phyloP scores from a whole-genome alignment of 2,113 vertebrate species.

The human region DNA sequence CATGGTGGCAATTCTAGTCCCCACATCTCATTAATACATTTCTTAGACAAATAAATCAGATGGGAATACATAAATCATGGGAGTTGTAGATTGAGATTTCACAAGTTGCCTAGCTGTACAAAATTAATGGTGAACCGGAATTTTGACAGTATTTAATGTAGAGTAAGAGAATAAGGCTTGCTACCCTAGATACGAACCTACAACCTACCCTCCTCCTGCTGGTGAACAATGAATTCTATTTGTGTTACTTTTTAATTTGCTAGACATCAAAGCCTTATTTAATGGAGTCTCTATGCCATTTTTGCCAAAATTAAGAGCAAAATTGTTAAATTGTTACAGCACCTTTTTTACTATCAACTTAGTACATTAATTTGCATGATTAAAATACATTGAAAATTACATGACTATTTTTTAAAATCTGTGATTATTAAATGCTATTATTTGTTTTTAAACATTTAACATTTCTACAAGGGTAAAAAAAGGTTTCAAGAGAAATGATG shows the following conservation, averaged over 20 bases:
- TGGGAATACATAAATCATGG: constrained; percentile 5
- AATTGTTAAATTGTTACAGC: neutral
- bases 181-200: neutral
- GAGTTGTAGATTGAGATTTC: neutral
- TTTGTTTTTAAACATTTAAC: constrained; percentile 26
- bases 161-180: neutral
- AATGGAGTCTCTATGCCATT: neutral
- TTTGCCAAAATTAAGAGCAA: neutral
- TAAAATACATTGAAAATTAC: neutral
- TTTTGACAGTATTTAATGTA: neutral
- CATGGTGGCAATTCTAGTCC: constrained; percentile 57
- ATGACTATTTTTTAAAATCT: constrained; percentile 15
- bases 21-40: constrained; percentile 63
- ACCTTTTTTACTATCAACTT: neutral
- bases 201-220: neutral
- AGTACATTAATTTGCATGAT: neutral
- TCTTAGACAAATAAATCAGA: constrained; percentile 46
- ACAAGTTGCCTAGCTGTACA: constrained; percentile 5
- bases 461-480: constrained; percentile 20
- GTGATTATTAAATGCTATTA: neutral
- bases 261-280: neutral
- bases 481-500: neutral
- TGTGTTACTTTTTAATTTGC: neutral
- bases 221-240: neutral
- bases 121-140: constrained; percentile 16